Evolutionary conservation across 2,113 vertebrate genomes (phyloP).

Genomic region (Mellivora capensis): DNA sequence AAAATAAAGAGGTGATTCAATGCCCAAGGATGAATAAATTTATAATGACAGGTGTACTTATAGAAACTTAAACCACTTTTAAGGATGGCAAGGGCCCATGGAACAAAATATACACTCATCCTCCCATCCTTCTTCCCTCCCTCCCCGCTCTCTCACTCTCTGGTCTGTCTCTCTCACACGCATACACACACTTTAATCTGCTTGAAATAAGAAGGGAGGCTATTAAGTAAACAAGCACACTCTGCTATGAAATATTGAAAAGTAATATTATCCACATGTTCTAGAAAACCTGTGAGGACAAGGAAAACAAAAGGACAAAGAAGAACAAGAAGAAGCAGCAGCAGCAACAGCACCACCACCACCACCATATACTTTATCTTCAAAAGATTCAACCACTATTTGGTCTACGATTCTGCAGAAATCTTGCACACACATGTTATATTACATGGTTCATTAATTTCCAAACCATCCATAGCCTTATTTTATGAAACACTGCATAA

Average conservation of each 20-base stretch:
- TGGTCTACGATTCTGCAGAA: not conserved
- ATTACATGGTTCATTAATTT: slow-evolving; percentile 12
- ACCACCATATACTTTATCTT: not conserved
- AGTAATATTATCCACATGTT: slow-evolving; percentile 24
- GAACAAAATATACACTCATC: not conserved
- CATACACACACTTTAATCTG: not conserved
- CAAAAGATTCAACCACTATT: not conserved
- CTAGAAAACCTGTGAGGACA: not conserved
- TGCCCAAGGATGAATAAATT: not conserved
- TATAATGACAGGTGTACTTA: not conserved
- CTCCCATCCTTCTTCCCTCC: not conserved
- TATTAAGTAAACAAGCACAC: slow-evolving; percentile 16
- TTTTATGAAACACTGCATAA: slow-evolving; percentile 21
- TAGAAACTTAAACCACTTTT: not conserved
- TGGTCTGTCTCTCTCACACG: not conserved
- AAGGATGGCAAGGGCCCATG: not conserved
- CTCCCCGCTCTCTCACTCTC: not conserved
- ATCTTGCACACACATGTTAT: not conserved
- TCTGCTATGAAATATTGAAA: slow-evolving; percentile 52
- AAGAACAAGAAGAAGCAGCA: not conserved
- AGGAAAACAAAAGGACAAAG: not conserved
- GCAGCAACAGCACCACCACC: too few species aligned
- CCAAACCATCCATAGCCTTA: not conserved
- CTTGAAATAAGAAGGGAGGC: not conserved
- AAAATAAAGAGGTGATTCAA: not conserved